Percentiles rank a stretch among this genome's conserved stretches.
Conservation (phyloP, 1,140 invertebrate genomes). For the fruit fly (Drosophila melanogaster) region Release_6_plus_ISO1_MT NC_004354.4:20786001-20786500, state of each 20-base stretch:
- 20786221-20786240: conserved; percentile 31
- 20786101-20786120: background rate
- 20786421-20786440: conserved; percentile 43
- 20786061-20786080: conserved; percentile 37
- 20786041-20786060: conserved; percentile 76
- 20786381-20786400: conserved; percentile 45
- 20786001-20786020: conserved; percentile 43
- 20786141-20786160: conserved; percentile 61
- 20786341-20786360: conserved; percentile 24
- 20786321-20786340: background rate
- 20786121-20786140: conserved; percentile 36
- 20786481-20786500: conserved; percentile 11
- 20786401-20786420: conserved; percentile 56
- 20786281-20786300: conserved; percentile 76
- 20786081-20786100: background rate
- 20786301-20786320: conserved; percentile 67
- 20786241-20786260: conserved; percentile 77
- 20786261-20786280: conserved; percentile 67
- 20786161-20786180: conserved; percentile 44
- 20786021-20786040: conserved; percentile 81
- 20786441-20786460: conserved; percentile 57
- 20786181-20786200: conserved; percentile 52
- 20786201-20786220: conserved; percentile 28
- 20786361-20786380: conserved; percentile 28
- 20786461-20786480: conserved; percentile 74